Conservation (phyloP, 1,140 invertebrate genomes). For the Scylla paramamosain region DNA sequence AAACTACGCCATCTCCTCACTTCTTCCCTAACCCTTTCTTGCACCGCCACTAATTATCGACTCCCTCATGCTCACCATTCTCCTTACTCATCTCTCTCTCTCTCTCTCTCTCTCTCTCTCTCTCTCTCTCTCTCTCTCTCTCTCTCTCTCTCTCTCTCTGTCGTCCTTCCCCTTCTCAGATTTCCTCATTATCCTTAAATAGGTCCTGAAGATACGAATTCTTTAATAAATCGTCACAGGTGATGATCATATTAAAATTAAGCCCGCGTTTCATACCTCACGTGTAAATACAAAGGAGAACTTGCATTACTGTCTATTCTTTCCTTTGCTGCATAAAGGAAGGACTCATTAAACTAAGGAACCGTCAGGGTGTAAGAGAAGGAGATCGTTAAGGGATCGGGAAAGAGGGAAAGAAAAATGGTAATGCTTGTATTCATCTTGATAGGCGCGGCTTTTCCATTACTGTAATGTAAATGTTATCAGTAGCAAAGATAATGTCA, state of each 20-base stretch:
- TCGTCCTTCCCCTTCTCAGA: neutral
- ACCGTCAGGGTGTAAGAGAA: neutral
- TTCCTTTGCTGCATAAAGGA: neutral
- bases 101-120: constrained; percentile 7
- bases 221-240: neutral
- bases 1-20: neutral
- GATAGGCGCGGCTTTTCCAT: neutral
- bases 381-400: neutral
- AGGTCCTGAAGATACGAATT: neutral
- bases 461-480: constrained; percentile 47
- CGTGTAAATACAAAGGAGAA: constrained; percentile 3
- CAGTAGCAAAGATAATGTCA: constrained; percentile 31
- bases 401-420: constrained; percentile 2
- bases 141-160: constrained; percentile 31
- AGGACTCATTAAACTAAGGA: neutral
- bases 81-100: constrained; percentile 5
- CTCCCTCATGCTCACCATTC: neutral
- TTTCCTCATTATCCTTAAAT: neutral
- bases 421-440: constrained; percentile 1
- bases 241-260: neutral
- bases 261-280: neutral
- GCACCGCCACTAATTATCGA: neutral
- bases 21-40: constrained; percentile 29
- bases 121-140: constrained; percentile 49
- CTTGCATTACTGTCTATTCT: neutral